Base-by-base conservation (phyloP, 2,888 invertebrate species). In the Alitta virens region DNA sequence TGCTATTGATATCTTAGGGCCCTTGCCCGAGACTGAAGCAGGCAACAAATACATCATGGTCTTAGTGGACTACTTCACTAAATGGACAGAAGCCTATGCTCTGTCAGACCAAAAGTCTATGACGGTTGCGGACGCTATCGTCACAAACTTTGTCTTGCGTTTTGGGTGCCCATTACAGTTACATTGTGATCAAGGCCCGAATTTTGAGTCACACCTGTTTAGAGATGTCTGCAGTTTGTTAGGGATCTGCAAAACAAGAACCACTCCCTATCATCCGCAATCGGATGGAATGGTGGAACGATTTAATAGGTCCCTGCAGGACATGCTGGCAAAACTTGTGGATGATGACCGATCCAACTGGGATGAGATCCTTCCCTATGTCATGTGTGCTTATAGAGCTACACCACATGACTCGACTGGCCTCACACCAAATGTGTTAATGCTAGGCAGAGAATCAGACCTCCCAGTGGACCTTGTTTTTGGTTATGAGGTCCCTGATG, bases 151-250 rank as follows among this genome's bases (percentile, higher is more conserved):
- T 42, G 46, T 69, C 3, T 57, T 53, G 2, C 9, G 59, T 2
- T 69, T 64, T 58, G 71, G 70, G 2, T 50, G 62, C 7, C 69
- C 67, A 2, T 12, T 50, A 23, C 43, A 65, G 12, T 40, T 68
- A 16, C 68, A 69, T 53, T 51, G 66, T 14, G 70, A 71, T 26
- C 67, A 65, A 18, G 71, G 68, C 2, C 25, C 52, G 14, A 65
- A 63, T 16, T 33, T 33, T 33, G 33, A 33, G 12, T 5, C 33
- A 7, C 33, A 33, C 33, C 33, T 33, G 33, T 33, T 33, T 33
- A 33, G 33, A 12, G 33, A 33, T 33, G 33, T 33, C 12, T 33
- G 33, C 12, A 12, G 7, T 33, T 33, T 33, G 33, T 12, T 33
- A 12, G 33, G 33, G 12, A 33, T 33, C 33, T 33, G 33, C 33